Conservation (phyloP, 2,888 invertebrate species). For the Oegoconia quadripuncta region DNA sequence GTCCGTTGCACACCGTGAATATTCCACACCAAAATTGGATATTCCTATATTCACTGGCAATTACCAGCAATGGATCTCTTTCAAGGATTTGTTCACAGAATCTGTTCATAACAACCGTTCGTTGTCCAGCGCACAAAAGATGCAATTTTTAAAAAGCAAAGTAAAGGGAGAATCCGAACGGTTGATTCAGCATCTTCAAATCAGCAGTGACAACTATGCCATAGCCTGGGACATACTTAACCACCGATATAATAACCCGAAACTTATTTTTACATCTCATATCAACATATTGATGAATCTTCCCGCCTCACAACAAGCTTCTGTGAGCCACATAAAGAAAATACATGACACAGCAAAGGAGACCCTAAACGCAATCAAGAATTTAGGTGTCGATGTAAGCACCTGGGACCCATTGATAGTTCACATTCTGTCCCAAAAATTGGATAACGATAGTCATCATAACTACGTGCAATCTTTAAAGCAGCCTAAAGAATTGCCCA, state of each 20-base stretch:
- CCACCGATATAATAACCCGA: conserved; percentile 17
- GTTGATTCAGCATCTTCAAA: conserved; percentile 22
- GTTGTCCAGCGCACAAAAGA: conserved; percentile 15
- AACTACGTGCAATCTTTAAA: conserved; percentile 2
- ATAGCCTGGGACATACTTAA: conserved; percentile 19
- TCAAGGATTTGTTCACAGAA: conserved; percentile 23
- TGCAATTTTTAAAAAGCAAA: too few species aligned
- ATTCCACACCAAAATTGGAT: conserved; percentile 20
- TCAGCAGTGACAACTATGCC: conserved; percentile 22
- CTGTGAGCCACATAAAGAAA: conserved; percentile 2
- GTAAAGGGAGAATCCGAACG: conserved; percentile 22
- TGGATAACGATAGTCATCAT: not conserved
- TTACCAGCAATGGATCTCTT: conserved; percentile 19
- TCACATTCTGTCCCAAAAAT: not conserved
- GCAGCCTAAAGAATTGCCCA: not conserved
- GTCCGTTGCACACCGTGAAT: conserved; percentile 15
- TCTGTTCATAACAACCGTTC: conserved; percentile 20
- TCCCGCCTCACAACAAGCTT: not conserved
- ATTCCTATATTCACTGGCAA: conserved; percentile 18
- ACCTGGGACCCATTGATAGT: conserved; percentile 5
- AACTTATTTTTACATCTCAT: conserved; percentile 2
- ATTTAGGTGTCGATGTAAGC: conserved; percentile 3
- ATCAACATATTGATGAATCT: conserved; percentile 4
- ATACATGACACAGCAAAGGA: conserved; percentile 7
- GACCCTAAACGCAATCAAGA: conserved; percentile 7